These are phyloP conservation scores for Telmatherina bonti DNA, from an alignment of 2,797 vertebrate species.

Conservation along the genomic window DNA sequence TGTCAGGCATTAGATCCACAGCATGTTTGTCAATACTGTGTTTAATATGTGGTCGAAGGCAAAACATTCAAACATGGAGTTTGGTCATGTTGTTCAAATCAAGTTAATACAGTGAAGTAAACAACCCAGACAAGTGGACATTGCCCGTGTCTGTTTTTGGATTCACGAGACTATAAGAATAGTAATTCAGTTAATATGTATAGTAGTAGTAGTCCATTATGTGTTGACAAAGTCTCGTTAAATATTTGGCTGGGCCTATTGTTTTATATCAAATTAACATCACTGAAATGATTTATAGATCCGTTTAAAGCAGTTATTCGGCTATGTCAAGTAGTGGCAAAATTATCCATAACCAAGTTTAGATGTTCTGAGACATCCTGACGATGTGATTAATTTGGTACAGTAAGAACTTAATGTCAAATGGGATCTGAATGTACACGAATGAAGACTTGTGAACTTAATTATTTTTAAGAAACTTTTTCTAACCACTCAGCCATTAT, in stretches of 20 bases:
- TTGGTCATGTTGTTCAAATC: conserved; percentile 13
- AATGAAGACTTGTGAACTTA: conserved; percentile 9
- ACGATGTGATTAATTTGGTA: conserved; percentile 48
- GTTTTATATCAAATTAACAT: conserved; percentile 2
- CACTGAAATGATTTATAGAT: background rate
- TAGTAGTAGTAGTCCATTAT: background rate
- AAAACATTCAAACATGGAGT: background rate
- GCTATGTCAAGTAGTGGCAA: background rate
- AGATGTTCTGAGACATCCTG: conserved; percentile 36
- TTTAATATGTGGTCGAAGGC: background rate
- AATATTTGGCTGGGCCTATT: background rate
- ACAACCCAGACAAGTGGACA: conserved; percentile 1
- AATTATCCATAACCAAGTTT: conserved; percentile 25
- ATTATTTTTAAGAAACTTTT: background rate
- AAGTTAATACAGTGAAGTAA: conserved; percentile 7
- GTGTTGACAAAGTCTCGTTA: background rate
- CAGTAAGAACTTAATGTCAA: conserved; percentile 27
- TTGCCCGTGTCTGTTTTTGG: background rate
- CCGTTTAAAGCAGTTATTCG: conserved; percentile 7
- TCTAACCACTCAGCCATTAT: conserved; percentile 40
- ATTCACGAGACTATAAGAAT: background rate
- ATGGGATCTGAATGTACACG: conserved; percentile 30
- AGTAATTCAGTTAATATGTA: background rate
- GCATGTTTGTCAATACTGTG: background rate
- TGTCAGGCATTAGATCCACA: background rate